These are phyloP conservation scores for Pseudocheirus occidentalis DNA, from an alignment of 2,797 vertebrate species.

Conservation along the genomic window DNA sequence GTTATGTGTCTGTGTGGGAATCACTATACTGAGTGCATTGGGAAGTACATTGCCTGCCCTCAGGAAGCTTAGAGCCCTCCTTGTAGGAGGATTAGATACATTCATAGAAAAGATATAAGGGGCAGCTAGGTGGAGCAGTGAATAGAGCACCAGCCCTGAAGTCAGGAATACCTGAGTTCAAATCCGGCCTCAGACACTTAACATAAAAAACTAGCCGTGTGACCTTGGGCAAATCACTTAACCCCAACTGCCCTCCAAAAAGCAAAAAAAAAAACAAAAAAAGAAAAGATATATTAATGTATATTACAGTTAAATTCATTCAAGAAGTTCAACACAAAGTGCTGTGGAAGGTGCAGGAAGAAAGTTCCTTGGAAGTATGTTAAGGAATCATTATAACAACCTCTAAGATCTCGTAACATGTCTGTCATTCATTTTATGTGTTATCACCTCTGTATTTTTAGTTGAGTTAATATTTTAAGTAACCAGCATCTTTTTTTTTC, in stretches of 20 bases:
- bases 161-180: too few relatives aligned
- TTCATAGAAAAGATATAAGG: background rate
- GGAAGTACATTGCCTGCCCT: background rate
- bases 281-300: background rate
- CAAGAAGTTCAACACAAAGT: background rate
- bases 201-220: too few relatives aligned
- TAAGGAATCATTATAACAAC: conserved; percentile 24
- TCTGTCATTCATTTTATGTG: background rate
- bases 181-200: too few relatives aligned
- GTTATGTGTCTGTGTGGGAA: too few relatives aligned
- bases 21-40: background rate
- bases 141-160: too few relatives aligned
- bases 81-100: background rate
- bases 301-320: background rate
- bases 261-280: too few relatives aligned
- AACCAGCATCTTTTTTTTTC: background rate
- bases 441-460: background rate
- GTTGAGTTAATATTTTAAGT: background rate
- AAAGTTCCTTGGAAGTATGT: conserved; percentile 10
- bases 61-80: background rate
- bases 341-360: background rate
- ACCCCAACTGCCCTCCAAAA: too few relatives aligned
- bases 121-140: too few relatives aligned
- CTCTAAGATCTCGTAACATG: background rate
- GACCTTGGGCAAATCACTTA: too few relatives aligned